Conservation (phyloP, 23 tunicate genomes). For the Trididemnum nubilum region DNA sequence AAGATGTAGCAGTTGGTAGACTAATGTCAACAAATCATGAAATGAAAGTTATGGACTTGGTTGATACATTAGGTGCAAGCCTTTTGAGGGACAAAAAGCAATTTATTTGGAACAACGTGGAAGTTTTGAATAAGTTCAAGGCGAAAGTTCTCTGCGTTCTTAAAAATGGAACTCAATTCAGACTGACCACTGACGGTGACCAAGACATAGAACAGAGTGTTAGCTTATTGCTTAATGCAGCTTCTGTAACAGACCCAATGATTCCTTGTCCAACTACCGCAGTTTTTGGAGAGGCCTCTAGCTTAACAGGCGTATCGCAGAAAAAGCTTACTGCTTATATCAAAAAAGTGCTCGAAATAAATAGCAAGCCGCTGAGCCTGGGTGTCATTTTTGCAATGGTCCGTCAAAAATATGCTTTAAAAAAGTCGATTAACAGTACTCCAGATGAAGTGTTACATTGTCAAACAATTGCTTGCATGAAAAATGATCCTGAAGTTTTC, state of each 20-base stretch:
- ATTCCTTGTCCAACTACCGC: too few species aligned
- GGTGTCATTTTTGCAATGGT: constrained; percentile 13
- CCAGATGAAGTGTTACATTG: constrained; percentile 28
- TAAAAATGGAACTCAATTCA: not conserved
- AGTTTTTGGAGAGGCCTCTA: not conserved
- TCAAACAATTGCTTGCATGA: constrained; percentile 36
- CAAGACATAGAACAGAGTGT: not conserved
- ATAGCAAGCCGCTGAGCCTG: not conserved
- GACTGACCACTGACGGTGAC: not conserved
- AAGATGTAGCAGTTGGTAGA: constrained; percentile 43
- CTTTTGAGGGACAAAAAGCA: constrained; percentile 22
- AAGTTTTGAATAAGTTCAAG: not conserved
- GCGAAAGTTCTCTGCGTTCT: constrained; percentile 3
- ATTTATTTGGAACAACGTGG: not conserved
- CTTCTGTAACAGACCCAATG: not conserved
- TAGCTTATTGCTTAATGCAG: not conserved
- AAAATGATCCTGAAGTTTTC: not conserved
- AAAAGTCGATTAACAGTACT: not conserved
- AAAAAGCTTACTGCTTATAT: constrained; percentile 22
- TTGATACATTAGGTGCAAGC: constrained; percentile 2
- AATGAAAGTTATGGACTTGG: not conserved
- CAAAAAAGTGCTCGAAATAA: not conserved
- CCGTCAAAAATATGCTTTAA: constrained; percentile 8
- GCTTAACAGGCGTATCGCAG: constrained; percentile 30
- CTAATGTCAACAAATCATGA: not conserved